phyloP scores from a whole-genome alignment of 2,797 vertebrate species.

The Acrossocheilus fasciatus region DNA sequence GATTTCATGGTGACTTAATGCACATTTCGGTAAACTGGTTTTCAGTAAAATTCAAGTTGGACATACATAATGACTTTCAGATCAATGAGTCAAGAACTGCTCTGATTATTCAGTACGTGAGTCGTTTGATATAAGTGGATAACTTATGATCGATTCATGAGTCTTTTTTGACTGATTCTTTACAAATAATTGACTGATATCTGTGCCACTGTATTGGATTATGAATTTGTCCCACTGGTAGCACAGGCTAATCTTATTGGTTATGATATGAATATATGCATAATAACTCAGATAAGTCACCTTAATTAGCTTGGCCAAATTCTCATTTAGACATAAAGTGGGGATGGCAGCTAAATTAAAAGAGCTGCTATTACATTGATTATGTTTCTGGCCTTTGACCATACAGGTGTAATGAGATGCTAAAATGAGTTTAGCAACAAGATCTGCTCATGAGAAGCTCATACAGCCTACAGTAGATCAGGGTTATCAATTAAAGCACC shows the following conservation, averaged over 20 bases:
- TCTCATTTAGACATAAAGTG: slow-evolving; percentile 29
- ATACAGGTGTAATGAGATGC: slow-evolving; percentile 38
- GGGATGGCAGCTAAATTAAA: slow-evolving; percentile 58
- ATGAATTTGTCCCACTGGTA: not conserved
- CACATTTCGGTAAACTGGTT: not conserved
- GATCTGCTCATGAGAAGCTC: slow-evolving; percentile 16
- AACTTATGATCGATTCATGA: not conserved
- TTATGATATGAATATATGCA: slow-evolving; percentile 53
- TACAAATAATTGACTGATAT: not conserved
- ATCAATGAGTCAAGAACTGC: not conserved
- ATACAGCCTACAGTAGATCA: not conserved
- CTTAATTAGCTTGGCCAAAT: slow-evolving; percentile 45
- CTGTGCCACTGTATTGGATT: slow-evolving; percentile 26
- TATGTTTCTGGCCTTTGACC: slow-evolving; percentile 43
- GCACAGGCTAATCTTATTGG: slow-evolving; percentile 10
- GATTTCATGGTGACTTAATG: slow-evolving; percentile 4
- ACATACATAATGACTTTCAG: not conserved
- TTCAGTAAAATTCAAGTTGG: not conserved
- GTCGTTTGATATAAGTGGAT: not conserved
- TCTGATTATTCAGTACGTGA: not conserved
- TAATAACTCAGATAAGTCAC: slow-evolving; percentile 40
- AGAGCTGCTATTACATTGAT: slow-evolving; percentile 37
- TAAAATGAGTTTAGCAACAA: slow-evolving; percentile 3
- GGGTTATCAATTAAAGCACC: not conserved
- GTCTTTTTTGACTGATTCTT: not conserved